These are phyloP conservation scores for Frankliniella fusca DNA, from an alignment of 2,888 invertebrate species.

Conservation along the genomic window DNA sequence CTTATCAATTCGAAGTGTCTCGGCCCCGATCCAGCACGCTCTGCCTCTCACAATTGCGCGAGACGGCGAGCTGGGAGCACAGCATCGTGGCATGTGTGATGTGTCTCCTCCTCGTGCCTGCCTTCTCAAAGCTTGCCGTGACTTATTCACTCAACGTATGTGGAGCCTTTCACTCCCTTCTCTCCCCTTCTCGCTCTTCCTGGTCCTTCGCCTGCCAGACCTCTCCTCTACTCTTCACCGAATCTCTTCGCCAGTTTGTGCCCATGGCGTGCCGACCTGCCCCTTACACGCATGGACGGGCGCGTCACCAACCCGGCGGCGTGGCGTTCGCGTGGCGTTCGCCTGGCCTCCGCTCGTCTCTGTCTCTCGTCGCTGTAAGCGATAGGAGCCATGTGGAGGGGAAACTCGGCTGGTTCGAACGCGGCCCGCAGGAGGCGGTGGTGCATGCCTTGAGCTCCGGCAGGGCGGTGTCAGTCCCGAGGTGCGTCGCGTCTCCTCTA, in stretches of 20 bases:
- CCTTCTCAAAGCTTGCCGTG: conserved; percentile 15
- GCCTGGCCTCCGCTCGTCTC: not conserved
- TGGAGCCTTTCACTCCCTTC: not conserved
- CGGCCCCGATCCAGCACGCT: too few species aligned
- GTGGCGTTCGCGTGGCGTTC: too few species aligned
- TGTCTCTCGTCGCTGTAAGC: not conserved
- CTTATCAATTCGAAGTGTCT: too few species aligned
- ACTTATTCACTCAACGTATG: not conserved
- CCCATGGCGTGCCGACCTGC: not conserved
- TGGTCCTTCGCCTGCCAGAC: too few species aligned
- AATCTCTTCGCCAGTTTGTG: not conserved
- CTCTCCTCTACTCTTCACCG: too few species aligned
- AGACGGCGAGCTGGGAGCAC: too few species aligned
- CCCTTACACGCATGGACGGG: conserved; percentile 15
- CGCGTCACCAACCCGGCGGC: not conserved
- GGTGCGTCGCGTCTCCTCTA: too few species aligned
- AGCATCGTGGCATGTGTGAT: not conserved
- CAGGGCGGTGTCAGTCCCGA: too few species aligned
- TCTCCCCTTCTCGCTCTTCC: not conserved
- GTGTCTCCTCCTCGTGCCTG: not conserved
- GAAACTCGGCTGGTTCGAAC: not conserved
- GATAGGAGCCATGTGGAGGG: not conserved
- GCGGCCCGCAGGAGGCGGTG: not conserved
- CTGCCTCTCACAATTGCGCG: too few species aligned
- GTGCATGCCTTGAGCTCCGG: not conserved